A percentile compares a stretch with the other conserved stretches of the same genome.
Evolutionary conservation across 2,113 vertebrate genomes (phyloP).

Genomic region (Chinchilla lanigera): DNA sequence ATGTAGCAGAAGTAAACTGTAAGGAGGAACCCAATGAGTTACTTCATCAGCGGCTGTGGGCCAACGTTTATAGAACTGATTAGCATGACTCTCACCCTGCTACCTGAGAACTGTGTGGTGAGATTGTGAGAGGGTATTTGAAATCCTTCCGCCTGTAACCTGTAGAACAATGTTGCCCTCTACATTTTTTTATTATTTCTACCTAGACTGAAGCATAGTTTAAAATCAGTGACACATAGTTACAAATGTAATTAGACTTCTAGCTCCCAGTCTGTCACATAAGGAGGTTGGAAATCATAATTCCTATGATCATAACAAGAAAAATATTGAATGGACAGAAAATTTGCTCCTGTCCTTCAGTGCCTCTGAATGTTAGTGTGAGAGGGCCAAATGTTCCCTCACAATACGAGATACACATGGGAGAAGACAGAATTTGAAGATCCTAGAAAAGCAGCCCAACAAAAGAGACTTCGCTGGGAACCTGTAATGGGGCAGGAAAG

Average conservation of each 20-base stretch:
- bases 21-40: conserved; percentile 14
- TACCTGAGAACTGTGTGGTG: background rate
- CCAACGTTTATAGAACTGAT: conserved; percentile 55
- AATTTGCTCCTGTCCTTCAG: background rate
- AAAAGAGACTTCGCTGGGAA: background rate
- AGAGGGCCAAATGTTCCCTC: rapidly evolving
- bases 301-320: background rate
- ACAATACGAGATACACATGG: background rate
- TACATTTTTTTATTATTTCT: background rate
- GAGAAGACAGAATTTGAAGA: background rate
- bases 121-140: background rate
- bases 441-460: background rate
- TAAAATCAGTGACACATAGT: background rate
- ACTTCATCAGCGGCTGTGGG: conserved; percentile 43
- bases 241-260: background rate
- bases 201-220: background rate
- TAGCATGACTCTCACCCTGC: background rate
- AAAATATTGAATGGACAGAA: background rate
- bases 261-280: background rate
- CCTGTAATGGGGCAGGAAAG: background rate
- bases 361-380: background rate
- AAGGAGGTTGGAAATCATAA: background rate
- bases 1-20: conserved; percentile 50
- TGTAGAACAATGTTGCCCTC: background rate
- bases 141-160: background rate